These are phyloP conservation scores for Dascillus cervinus DNA, from an alignment of 2,888 invertebrate genomes.

Conservation along the genomic window DNA sequence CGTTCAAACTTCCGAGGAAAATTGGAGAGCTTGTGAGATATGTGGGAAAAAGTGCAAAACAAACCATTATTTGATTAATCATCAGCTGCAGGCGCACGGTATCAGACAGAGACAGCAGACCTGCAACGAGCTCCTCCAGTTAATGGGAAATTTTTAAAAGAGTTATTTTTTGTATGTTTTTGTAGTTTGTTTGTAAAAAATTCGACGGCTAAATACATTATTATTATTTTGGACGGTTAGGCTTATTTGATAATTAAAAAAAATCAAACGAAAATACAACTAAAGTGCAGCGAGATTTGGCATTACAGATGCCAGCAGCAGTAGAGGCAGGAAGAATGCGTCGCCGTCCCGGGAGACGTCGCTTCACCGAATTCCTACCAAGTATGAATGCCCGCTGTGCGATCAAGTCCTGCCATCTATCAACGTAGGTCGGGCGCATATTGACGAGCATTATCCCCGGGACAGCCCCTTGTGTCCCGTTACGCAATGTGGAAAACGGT, in stretches of 20 bases:
- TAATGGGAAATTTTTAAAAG: slow-evolving; percentile 13
- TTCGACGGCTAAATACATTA: too few species aligned
- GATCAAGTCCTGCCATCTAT: slow-evolving; percentile 57
- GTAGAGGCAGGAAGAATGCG: slow-evolving; percentile 19
- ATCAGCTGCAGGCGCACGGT: slow-evolving; percentile 67
- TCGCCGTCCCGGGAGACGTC: slow-evolving; percentile 27
- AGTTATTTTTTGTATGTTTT: too few species aligned
- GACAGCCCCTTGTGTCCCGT: slow-evolving; percentile 79
- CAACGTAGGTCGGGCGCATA: slow-evolving; percentile 63
- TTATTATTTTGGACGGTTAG: too few species aligned
- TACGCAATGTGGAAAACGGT: slow-evolving; percentile 62
- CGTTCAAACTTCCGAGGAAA: slow-evolving; percentile 60
- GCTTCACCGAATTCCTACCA: slow-evolving; percentile 36
- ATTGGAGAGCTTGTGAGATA: slow-evolving; percentile 64
- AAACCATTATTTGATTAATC: slow-evolving; percentile 69
- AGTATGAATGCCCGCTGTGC: slow-evolving; percentile 66
- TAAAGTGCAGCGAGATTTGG: slow-evolving; percentile 42
- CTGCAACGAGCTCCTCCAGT: slow-evolving; percentile 11
- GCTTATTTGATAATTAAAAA: background rate
- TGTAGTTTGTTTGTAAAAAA: background rate
- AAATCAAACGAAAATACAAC: slow-evolving; percentile 9
- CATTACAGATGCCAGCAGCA: slow-evolving; percentile 52
- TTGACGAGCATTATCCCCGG: slow-evolving; percentile 77
- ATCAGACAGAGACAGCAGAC: slow-evolving; percentile 55
- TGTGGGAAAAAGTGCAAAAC: slow-evolving; percentile 71